Evolutionary conservation across 2,113 vertebrate species (phyloP).

Genomic region (Balaeniceps rex): DNA sequence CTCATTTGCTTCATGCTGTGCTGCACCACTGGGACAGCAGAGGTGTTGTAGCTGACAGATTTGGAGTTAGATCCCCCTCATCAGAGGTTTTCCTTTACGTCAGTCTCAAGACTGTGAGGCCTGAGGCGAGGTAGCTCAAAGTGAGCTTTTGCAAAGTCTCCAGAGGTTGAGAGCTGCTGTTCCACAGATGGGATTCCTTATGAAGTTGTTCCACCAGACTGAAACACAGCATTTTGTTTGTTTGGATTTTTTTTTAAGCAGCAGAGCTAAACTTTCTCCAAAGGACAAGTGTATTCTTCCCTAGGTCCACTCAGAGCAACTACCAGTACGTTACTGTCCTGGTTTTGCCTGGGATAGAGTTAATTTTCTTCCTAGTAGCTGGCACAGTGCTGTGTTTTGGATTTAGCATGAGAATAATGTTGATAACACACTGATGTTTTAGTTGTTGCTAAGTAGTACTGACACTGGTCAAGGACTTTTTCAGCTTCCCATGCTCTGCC

Average conservation of each 20-base stretch:
- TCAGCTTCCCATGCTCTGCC: too few relatives aligned
- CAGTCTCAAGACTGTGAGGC: background rate
- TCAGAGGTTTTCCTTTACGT: background rate
- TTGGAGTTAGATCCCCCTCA: background rate
- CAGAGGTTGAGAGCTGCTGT: background rate
- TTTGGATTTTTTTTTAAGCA: background rate
- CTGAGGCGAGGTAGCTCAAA: background rate
- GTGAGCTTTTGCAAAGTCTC: background rate
- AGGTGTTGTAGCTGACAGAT: background rate
- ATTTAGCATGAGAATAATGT: too few relatives aligned
- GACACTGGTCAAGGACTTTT: too few relatives aligned
- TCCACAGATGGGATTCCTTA: background rate
- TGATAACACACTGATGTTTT: too few relatives aligned
- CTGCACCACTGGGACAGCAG: background rate
- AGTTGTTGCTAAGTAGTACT: too few relatives aligned
- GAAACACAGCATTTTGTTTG: background rate
- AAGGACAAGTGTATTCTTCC: background rate
- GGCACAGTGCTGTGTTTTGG: too few relatives aligned
- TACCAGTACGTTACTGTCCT: background rate
- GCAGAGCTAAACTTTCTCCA: background rate
- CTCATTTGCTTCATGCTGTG: background rate
- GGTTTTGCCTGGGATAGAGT: too few relatives aligned
- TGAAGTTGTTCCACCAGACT: background rate
- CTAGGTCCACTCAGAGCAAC: background rate
- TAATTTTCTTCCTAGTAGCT: too few relatives aligned